phyloP scores from a whole-genome alignment of 2,113 vertebrate species.

The Martes martes region DNA sequence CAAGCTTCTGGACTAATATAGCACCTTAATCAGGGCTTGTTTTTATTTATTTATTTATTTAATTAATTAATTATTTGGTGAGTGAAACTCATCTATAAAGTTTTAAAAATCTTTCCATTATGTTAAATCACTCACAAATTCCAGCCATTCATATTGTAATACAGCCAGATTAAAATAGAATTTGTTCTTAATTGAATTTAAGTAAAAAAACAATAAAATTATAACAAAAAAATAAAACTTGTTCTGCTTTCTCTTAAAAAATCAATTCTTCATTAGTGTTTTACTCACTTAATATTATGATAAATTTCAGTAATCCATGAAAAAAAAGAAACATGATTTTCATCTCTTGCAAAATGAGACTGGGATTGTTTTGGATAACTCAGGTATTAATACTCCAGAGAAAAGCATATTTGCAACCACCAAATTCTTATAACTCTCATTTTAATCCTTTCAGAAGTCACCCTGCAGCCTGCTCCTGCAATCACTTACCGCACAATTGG shows the following conservation, averaged over 20 bases:
- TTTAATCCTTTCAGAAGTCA: slow-evolving; percentile 81
- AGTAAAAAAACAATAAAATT: not conserved
- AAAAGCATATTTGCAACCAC: not conserved
- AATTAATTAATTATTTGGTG: not conserved
- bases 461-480: slow-evolving; percentile 89
- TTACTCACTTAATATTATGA: not conserved
- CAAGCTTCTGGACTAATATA: not conserved
- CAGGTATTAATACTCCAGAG: not conserved
- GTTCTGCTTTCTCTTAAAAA: not conserved
- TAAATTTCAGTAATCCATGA: not conserved
- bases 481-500: slow-evolving; percentile 90
- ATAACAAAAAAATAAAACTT: not conserved
- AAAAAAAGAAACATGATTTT: not conserved
- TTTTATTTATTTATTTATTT: not conserved
- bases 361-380: not conserved
- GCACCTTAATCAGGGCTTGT: not conserved
- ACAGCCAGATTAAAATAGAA: not conserved
- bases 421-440: not conserved
- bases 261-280: not conserved
- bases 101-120: not conserved
- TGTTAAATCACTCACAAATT: not conserved
- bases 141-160: not conserved
- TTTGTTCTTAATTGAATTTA: not conserved
- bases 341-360: not conserved
- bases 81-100: not conserved